Base-by-base conservation (phyloP, 2,113 vertebrate species). In the Panthera uncia region DNA sequence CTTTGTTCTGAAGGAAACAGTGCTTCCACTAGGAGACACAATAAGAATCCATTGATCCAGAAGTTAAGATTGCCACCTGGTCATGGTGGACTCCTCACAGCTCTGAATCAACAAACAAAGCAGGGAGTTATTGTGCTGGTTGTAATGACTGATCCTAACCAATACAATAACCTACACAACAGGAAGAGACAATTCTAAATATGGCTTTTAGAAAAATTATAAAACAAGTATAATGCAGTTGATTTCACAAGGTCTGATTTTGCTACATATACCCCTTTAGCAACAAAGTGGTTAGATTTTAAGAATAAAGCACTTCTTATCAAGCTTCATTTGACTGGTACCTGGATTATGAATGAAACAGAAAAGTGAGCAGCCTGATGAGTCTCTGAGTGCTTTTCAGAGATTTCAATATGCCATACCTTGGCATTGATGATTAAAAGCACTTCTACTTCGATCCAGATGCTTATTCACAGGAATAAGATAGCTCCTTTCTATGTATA, bases 281-380 rank as follows among this genome's bases (percentile, higher is more conserved):
- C 11, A 5, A 66, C 10, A 90, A 66, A 89, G 31, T 41, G 2
- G 23, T 78, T n/a, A 16, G 1, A 55, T 57, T 94, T 86, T 79
- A 66, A 93, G 45, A 92, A 85, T 36, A 95, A 95, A 95, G 29
- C 27, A 7, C 19, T 76, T 84, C 12, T 41, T 68, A 81, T 18
- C 27, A 96, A 85, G 18, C 0, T 11, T 96, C 27, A 18, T 73
- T 57, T 31, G 12, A 48, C 0, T 21, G 25, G 36, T 12, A 87
- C 9, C n/a, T 95, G 52, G 33, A 94, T 86, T 87, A 68, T 73
- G 16, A 89, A 63, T 57, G 45, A 94, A 92, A 86, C 2, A 91
- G 11, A 74, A 91, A 81, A 66, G 1, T 33, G 5, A 85, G 7
- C 52, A 82, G 10, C 36, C 9, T 91, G 21, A 96, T 83, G n/a